Base-by-base conservation (phyloP, 2,797 vertebrate species). In the Rhadinocentrus ornatus region DNA sequence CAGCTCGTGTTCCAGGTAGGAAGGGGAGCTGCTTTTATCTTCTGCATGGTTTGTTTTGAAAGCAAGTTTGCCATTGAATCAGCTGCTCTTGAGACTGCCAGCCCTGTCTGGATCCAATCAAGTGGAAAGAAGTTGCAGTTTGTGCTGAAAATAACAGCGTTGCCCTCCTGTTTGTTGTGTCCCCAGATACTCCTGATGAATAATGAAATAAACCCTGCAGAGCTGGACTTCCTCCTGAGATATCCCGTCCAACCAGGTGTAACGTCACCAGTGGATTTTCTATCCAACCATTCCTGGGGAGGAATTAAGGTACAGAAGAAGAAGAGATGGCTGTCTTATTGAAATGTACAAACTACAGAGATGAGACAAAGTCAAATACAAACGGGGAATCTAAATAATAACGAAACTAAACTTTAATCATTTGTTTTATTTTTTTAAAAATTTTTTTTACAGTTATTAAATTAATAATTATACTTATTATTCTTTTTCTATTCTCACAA, bases 191-290 rank as follows among this genome's bases (percentile, higher is more conserved):
- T 99, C 81, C 89, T 98, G 78, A 94, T 94, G 94, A 96, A 90
- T 86, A 96, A 96, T 85, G 96, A 98, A 90, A 95, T 97, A 62
- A 86, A 91, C 63, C 22, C 89, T 0, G 83, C 57, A 8, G 97
- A 98, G 83, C 78, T 99, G 85, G 96, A 98, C 86, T 98, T 99
- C 85, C 94, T 99, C 20, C 94, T 99, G 69, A 93, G 96, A 50
- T 96, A 95, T 83, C 97, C 97, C 6, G 93, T 93, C 65, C 94
- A 95, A 75, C 91, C 96, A 0, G 91, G 93, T 22, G 74, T 93
- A 62, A 85, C 85, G 0, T 97, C 96, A 60, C 96, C 97, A 0
- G 94, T 99, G 76, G 96, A 98, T 60, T 99, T 99, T 91, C 93
- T 99, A 56, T 96, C 97, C 52, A 88, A 94, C 83, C 94, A 96